Conservation (phyloP, 2,888 invertebrate species). For the Druceiella hillmani region DNA sequence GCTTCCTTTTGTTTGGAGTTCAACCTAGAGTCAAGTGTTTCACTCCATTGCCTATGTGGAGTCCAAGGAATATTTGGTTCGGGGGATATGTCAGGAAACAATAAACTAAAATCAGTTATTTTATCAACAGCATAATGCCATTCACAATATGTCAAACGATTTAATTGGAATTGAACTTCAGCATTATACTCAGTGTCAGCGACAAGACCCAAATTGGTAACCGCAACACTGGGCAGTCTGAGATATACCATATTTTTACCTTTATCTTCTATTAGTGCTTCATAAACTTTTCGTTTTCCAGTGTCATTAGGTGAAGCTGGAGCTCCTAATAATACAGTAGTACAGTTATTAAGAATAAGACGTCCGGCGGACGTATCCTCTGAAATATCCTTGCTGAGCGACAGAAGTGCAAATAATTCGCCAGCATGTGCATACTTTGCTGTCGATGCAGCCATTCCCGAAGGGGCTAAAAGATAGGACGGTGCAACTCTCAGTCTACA, state of each 20-base stretch:
- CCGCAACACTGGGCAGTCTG: constrained; percentile 61
- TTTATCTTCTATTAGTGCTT: constrained; percentile 74
- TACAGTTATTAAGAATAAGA: constrained; percentile 70
- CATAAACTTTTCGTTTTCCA: constrained; percentile 55
- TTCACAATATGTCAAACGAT: constrained; percentile 74
- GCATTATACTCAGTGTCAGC: constrained; percentile 60
- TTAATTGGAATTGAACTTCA: constrained; percentile 76
- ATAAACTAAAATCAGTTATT: constrained; percentile 61
- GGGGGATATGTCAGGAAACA: constrained; percentile 64
- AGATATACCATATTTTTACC: constrained; percentile 74
- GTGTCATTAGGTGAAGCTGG: constrained; percentile 18
- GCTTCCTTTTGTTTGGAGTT: constrained; percentile 78
- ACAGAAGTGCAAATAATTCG: constrained; percentile 70
- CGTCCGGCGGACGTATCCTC: constrained; percentile 80
- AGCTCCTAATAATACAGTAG: constrained; percentile 57
- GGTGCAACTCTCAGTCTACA: constrained; percentile 57
- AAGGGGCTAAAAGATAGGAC: constrained; percentile 64
- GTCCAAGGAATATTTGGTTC: constrained; percentile 65
- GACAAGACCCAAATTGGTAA: constrained; percentile 55
- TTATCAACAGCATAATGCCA: constrained; percentile 80
- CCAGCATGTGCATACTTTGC: constrained; percentile 73
- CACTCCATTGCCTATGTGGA: constrained; percentile 63
- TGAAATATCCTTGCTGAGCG: constrained; percentile 66
- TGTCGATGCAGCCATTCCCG: constrained; percentile 61
- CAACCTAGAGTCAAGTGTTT: constrained; percentile 55